These are phyloP conservation scores for Caenorhabditis brenneri DNA, from an alignment of 1,140 invertebrate genomes.

Conservation along the genomic window DNA sequence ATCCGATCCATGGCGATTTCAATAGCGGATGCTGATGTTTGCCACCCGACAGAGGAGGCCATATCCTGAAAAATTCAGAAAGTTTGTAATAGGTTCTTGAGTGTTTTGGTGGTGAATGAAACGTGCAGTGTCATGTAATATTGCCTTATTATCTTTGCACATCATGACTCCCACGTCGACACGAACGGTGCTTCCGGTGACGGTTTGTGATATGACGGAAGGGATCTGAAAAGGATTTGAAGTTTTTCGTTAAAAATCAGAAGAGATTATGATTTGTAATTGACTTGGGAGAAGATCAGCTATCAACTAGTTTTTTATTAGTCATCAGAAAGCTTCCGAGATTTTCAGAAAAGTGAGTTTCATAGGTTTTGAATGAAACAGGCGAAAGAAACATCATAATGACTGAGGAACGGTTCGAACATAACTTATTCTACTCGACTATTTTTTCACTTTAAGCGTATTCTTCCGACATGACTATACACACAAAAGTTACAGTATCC, in stretches of 20 bases:
- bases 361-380: too few species aligned
- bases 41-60: conserved; percentile 23
- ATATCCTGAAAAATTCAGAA: conserved; percentile 13
- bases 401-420: too few species aligned
- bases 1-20: conserved; percentile 25
- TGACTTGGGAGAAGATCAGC: too few species aligned
- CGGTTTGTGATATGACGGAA: not conserved
- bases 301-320: too few species aligned
- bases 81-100: not conserved
- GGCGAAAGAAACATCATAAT: too few species aligned
- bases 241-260: too few species aligned
- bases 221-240: not conserved
- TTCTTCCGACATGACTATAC: too few species aligned
- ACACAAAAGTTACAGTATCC: not conserved
- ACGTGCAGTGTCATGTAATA: conserved; percentile 7
- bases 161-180: conserved; percentile 29
- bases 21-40: conserved; percentile 15
- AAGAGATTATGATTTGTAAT: not conserved
- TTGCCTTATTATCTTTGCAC: conserved; percentile 37
- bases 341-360: too few species aligned
- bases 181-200: conserved; percentile 20
- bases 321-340: too few species aligned
- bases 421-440: too few species aligned
- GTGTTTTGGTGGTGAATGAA: not conserved
- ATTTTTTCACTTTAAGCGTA: too few species aligned